A percentile compares a stretch with the other conserved stretches of the same genome.
Evolutionary conservation across 1,140 invertebrate species (phyloP).

Genomic region (Batillaria attramentaria): DNA sequence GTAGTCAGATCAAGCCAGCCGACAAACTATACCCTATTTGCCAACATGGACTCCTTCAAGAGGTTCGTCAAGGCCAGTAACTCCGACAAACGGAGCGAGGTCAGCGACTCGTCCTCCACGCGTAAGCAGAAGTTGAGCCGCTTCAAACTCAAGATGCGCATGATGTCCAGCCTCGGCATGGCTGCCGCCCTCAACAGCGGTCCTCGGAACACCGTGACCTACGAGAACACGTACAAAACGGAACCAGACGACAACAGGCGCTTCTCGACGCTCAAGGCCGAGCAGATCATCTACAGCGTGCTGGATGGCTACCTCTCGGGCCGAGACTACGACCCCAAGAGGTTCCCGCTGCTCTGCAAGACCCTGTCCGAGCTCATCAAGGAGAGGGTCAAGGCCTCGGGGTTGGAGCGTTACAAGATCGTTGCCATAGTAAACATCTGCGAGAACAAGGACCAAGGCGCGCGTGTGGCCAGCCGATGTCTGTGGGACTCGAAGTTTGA

Average conservation of each 20-base stretch:
- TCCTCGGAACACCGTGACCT: constrained; percentile 30
- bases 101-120: constrained; percentile 30
- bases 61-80: not conserved
- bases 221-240: constrained; percentile 54
- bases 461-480: constrained; percentile 55
- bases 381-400: constrained; percentile 53
- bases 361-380: constrained; percentile 56
- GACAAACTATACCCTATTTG: no score
- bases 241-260: constrained; percentile 39
- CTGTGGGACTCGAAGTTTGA: constrained; percentile 59
- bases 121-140: constrained; percentile 35
- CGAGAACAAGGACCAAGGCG: constrained; percentile 56
- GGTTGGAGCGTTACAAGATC: constrained; percentile 56
- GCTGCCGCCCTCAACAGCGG: not conserved
- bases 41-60: no score
- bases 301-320: constrained; percentile 48
- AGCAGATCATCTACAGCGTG: constrained; percentile 46
- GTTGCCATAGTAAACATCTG: constrained; percentile 55
- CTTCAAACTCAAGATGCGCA: constrained; percentile 44
- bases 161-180: constrained; percentile 35
- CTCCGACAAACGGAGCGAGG: constrained; percentile 40
- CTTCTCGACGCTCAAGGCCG: constrained; percentile 45
- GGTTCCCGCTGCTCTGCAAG: constrained; percentile 49
- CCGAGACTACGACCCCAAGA: constrained; percentile 48
- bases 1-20: no score